Evolutionary conservation across 2,113 vertebrate species (phyloP).

Genomic region (Sinocyclocheilus anophthalmus): DNA sequence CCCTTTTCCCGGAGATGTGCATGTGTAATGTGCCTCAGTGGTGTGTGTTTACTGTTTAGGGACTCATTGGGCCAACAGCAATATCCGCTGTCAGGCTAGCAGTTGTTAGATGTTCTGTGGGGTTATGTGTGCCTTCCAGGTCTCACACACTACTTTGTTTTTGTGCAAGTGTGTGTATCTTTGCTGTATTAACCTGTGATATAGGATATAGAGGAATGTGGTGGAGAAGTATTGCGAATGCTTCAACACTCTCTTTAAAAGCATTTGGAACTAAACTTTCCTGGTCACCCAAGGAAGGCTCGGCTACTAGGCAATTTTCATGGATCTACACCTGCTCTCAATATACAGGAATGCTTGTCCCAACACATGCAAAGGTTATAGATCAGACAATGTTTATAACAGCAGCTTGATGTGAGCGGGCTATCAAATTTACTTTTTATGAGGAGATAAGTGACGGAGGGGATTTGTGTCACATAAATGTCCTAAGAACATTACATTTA

Average conservation of each 20-base stretch:
- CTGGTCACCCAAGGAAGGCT: not conserved
- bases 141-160: not conserved
- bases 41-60: conserved; percentile 39
- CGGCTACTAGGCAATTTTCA: not conserved
- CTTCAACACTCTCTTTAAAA: not conserved
- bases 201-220: not conserved
- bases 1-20: not conserved
- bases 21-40: conserved; percentile 4
- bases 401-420: not conserved
- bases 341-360: not conserved
- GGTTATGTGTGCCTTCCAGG: conserved; percentile 11
- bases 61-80: conserved; percentile 32
- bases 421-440: not conserved
- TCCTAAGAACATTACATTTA: not conserved
- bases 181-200: not conserved
- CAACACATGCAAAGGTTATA: not conserved
- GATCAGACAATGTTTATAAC: not conserved
- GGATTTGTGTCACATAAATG: conserved; percentile 4
- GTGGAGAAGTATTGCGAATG: not conserved
- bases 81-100: conserved; percentile 31
- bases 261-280: not conserved
- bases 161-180: not conserved
- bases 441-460: not conserved
- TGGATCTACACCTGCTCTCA: not conserved
- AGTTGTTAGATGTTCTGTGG: not conserved